A percentile compares a stretch with the other conserved stretches of the same genome.
Conservation (phyloP, 2,797 vertebrate species). For the Novumbra hubbsi region DNA sequence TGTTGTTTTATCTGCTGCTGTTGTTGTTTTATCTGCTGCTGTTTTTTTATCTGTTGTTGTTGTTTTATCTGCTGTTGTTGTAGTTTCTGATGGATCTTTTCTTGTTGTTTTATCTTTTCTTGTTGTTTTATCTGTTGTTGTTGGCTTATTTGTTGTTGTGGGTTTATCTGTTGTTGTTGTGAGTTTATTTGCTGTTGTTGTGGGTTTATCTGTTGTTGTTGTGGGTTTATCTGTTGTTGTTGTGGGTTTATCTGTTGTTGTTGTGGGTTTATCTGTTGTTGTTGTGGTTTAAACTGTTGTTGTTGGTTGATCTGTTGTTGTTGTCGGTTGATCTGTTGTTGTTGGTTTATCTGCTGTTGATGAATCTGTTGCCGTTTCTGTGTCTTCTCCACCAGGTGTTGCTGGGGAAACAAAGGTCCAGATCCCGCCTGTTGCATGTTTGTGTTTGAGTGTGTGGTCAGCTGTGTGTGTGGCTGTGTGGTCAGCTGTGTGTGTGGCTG, state of each 20-base stretch:
- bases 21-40: too few species aligned
- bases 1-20: too few species aligned
- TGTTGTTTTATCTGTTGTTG: too few species aligned
- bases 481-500: background rate
- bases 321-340: slow-evolving; percentile 30
- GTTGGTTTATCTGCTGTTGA: slow-evolving; percentile 40
- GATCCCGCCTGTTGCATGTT: slow-evolving; percentile 43
- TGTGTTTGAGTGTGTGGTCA: slow-evolving; percentile 12
- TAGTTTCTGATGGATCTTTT: too few species aligned
- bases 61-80: too few species aligned
- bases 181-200: slow-evolving; percentile 30
- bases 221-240: too few species aligned
- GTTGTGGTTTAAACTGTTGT: slow-evolving; percentile 46
- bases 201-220: too few species aligned
- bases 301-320: slow-evolving; percentile 40
- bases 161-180: too few species aligned
- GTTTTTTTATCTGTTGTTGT: too few species aligned
- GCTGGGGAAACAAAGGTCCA: slow-evolving; percentile 27
- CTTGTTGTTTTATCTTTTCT: too few species aligned
- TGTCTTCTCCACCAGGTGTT: slow-evolving; percentile 52
- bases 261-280: slow-evolving; percentile 34
- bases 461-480: slow-evolving; percentile 23
- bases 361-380: slow-evolving; percentile 61
- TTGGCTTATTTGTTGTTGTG: too few species aligned
- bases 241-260: too few species aligned